phyloP scores from a whole-genome alignment of 2,113 vertebrate species.

The Phaetusa simplex region DNA sequence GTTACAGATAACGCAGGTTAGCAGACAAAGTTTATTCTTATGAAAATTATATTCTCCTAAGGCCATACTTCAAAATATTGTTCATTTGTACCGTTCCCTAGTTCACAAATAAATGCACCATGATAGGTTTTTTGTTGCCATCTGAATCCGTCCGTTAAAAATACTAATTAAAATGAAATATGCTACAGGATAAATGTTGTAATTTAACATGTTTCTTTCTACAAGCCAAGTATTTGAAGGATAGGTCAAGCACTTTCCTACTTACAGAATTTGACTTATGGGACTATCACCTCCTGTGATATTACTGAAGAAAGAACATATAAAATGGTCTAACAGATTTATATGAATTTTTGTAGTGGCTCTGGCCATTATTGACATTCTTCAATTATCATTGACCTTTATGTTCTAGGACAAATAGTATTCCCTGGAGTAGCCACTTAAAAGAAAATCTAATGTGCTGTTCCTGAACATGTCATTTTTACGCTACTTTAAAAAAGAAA shows the following conservation, averaged over 20 bases:
- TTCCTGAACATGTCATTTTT: slow-evolving; percentile 37
- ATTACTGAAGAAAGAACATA: slow-evolving; percentile 3
- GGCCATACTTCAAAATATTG: neutral
- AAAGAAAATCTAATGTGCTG: slow-evolving; percentile 12
- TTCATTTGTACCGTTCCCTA: neutral
- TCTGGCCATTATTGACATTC: slow-evolving; percentile 42
- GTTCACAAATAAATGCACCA: neutral
- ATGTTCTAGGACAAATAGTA: slow-evolving; percentile 35
- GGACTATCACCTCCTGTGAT: neutral
- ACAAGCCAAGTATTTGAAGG: neutral
- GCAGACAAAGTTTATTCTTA: neutral
- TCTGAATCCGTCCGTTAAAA: neutral
- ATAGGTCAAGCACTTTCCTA: neutral
- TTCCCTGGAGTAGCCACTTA: slow-evolving; percentile 36
- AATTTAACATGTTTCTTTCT: neutral
- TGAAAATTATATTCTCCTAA: neutral
- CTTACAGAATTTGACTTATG: neutral
- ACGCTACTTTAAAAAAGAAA: slow-evolving; percentile 32
- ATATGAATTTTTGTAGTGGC: neutral
- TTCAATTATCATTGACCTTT: slow-evolving; percentile 59
- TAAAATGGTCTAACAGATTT: neutral
- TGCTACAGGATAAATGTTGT: neutral
- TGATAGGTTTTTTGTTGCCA: neutral
- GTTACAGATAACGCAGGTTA: neutral
- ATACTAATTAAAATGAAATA: neutral